These are phyloP conservation scores for Lycocorax pyrrhopterus DNA, from an alignment of 2,113 vertebrate genomes.

Conservation along the genomic window DNA sequence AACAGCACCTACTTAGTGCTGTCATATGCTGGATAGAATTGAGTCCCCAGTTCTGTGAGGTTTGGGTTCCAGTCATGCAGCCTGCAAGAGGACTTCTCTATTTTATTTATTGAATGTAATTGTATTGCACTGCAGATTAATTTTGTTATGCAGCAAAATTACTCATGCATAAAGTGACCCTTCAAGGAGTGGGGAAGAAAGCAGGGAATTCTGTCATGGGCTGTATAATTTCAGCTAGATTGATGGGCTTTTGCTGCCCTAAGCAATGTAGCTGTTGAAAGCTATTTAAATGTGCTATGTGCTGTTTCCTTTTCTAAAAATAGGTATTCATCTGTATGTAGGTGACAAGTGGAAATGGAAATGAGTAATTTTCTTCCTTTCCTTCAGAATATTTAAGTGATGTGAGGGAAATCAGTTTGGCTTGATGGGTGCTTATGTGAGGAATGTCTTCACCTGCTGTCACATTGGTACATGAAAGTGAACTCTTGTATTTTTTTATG, in stretches of 20 bases:
- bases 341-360: conserved; percentile 57
- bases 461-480: neutral
- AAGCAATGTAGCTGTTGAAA: conserved; percentile 25
- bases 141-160: neutral
- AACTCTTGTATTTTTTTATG: neutral
- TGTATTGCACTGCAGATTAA: neutral
- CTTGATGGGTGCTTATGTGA: neutral
- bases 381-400: neutral
- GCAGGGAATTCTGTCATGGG: neutral
- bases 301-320: conserved; percentile 55
- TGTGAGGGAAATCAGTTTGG: neutral
- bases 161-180: neutral
- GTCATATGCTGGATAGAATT: neutral
- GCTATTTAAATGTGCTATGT: conserved; percentile 17
- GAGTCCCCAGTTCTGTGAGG: neutral
- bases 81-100: neutral
- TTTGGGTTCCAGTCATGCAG: neutral
- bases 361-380: conserved; percentile 32
- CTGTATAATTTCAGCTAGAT: conserved; percentile 21
- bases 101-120: neutral
- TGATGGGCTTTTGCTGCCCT: conserved; percentile 22
- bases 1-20: neutral
- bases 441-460: neutral
- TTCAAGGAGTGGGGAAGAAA: neutral
- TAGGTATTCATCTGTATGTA: conserved; percentile 15